phyloP scores from a whole-genome alignment of 2,113 vertebrate genomes.

The Haliaeetus leucogaster region DNA sequence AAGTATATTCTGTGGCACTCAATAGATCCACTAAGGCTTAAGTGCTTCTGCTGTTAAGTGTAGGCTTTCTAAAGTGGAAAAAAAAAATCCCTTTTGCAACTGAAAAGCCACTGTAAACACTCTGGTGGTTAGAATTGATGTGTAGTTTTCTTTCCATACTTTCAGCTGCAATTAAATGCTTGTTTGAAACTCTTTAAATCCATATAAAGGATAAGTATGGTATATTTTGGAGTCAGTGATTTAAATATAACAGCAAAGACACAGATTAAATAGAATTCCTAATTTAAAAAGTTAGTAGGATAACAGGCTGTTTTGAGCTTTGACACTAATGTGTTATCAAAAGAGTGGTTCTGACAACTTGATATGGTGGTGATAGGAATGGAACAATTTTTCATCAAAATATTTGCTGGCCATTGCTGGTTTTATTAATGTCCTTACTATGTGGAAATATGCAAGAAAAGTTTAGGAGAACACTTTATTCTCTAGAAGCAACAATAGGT shows the following conservation, averaged over 20 bases:
- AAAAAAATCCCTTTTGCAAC: neutral
- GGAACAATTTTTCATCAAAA: neutral
- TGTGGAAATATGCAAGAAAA: neutral
- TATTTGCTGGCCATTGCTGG: neutral
- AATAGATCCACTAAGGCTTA: neutral
- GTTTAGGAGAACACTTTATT: neutral
- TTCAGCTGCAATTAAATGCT: neutral
- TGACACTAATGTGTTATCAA: neutral
- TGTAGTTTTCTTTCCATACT: neutral
- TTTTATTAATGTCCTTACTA: neutral
- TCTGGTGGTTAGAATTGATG: neutral
- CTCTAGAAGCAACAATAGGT: neutral
- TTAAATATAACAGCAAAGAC: neutral
- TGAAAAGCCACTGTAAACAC: neutral
- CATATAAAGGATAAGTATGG: neutral
- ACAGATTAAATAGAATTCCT: neutral
- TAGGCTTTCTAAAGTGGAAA: neutral
- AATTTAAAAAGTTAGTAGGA: neutral
- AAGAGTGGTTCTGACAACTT: neutral
- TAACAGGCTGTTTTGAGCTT: neutral
- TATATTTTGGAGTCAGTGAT: neutral
- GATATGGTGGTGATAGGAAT: neutral
- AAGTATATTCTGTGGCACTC: neutral
- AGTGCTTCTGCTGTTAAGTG: conserved; percentile 17
- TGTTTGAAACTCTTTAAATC: neutral